phyloP scores from a whole-genome alignment of 2,797 vertebrate genomes.

The Tenualosa ilisha region DNA sequence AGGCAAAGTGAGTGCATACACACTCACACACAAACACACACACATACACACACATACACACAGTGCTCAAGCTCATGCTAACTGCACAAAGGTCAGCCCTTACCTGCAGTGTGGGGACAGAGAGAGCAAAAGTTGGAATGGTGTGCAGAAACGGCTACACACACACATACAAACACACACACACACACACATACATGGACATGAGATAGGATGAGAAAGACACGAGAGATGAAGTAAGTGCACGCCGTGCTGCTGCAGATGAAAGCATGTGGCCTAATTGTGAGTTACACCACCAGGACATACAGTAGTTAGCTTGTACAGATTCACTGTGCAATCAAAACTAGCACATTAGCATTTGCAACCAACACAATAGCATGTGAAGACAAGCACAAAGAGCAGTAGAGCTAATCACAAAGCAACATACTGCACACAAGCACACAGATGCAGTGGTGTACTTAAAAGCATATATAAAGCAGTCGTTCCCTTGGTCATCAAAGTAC shows the following conservation, averaged over 20 bases:
- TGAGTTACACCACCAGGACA: not conserved
- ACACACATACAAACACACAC: conserved; percentile 57
- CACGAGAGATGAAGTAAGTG: conserved; percentile 55
- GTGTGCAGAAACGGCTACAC: conserved; percentile 77
- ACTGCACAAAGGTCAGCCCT: conserved; percentile 52
- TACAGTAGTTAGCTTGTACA: not conserved
- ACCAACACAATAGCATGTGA: not conserved
- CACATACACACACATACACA: not conserved
- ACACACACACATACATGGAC: conserved; percentile 12
- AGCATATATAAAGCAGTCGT: not conserved
- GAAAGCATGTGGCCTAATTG: not conserved
- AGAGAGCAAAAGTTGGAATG: conserved; percentile 86
- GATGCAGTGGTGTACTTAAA: not conserved
- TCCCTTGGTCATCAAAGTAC: not conserved
- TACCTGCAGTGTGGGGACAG: conserved; percentile 78
- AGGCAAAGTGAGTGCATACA: not conserved
- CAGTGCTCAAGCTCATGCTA: conserved; percentile 42
- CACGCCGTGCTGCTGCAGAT: conserved; percentile 41
- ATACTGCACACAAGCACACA: not conserved
- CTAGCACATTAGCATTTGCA: not conserved
- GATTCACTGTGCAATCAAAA: not conserved
- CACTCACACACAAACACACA: not conserved
- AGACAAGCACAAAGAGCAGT: not conserved
- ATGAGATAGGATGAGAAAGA: conserved; percentile 56
- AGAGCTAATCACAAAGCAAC: not conserved